Percentiles rank a stretch among this genome's conserved stretches.
These are phyloP conservation scores for Tetragonisca angustula DNA, from an alignment of 2,888 invertebrate species.

Conservation along the genomic window DNA sequence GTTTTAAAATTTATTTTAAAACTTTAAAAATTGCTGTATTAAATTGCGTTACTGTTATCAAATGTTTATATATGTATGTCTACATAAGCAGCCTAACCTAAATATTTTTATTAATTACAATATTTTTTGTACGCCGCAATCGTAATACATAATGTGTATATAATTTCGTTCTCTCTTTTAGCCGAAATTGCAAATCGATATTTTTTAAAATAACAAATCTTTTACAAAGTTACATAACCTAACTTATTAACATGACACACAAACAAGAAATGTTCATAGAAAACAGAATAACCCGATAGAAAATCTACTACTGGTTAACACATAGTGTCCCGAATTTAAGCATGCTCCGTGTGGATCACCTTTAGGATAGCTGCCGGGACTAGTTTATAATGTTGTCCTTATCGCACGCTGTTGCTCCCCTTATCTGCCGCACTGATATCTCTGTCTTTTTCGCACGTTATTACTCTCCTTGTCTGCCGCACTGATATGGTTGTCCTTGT, in stretches of 20 bases:
- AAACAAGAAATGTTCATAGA: neutral
- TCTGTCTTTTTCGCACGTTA: no score
- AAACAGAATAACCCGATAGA: neutral
- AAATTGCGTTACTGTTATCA: neutral
- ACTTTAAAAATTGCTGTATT: neutral
- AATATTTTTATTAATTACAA: neutral
- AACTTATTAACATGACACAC: neutral
- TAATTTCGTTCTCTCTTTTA: neutral
- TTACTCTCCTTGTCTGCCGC: no score
- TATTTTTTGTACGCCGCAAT: neutral
- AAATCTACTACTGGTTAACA: neutral
- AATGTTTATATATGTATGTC: slow-evolving; percentile 6
- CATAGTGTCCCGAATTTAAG: neutral
- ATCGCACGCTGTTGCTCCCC: no score
- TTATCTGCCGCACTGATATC: no score
- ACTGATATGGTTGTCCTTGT: no score
- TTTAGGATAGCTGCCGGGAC: no score
- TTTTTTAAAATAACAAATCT: neutral
- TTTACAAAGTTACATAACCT: neutral
- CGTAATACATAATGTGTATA: neutral
- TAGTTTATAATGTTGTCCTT: no score
- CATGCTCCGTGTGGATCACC: no score
- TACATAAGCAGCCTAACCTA: neutral
- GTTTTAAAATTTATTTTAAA: neutral
- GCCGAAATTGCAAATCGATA: neutral